These are phyloP conservation scores for Lytechinus pictus DNA, from an alignment of 35 echinoderm and acorn worm genomes.

Conservation along the genomic window DNA sequence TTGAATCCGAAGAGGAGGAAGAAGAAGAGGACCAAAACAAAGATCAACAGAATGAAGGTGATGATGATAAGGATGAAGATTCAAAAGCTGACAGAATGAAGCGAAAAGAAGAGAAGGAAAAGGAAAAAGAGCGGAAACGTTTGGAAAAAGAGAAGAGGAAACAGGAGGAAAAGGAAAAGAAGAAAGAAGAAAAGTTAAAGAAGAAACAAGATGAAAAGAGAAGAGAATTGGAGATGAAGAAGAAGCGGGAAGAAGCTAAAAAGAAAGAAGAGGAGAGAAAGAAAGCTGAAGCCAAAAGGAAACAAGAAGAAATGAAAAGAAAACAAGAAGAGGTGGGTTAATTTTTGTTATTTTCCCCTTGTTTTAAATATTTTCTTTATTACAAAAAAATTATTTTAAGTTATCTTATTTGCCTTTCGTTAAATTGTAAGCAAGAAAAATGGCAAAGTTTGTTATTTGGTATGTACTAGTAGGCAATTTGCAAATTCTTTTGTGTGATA, in stretches of 20 bases:
- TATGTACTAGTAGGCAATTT: too few species aligned
- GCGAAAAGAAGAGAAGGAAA: constrained; percentile 57
- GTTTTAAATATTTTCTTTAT: not conserved
- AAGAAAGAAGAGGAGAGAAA: constrained; percentile 65
- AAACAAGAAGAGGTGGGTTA: constrained; percentile 42
- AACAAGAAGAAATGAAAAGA: constrained; percentile 59
- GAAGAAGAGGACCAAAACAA: constrained; percentile 48
- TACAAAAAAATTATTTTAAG: not conserved
- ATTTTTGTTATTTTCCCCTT: not conserved
- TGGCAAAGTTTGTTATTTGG: too few species aligned
- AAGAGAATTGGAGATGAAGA: constrained; percentile 68
- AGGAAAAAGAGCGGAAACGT: constrained; percentile 68
- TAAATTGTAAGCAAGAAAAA: too few species aligned
- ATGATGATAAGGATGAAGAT: constrained; percentile 59
- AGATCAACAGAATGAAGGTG: constrained; percentile 55
- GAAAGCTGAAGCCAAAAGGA: constrained; percentile 79
- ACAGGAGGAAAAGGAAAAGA: constrained; percentile 68
- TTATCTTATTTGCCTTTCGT: too few species aligned
- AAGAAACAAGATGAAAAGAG: constrained; percentile 83
- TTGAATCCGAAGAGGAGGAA: constrained; percentile 24
- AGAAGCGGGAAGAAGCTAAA: constrained; percentile 67
- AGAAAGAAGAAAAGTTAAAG: constrained; percentile 76
- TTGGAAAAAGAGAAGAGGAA: constrained; percentile 83
- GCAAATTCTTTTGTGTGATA: too few species aligned
- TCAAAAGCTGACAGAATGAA: constrained; percentile 50